Base-by-base conservation (phyloP, 92 coral and sea anemone genomes). In the Metridium senile region DNA sequence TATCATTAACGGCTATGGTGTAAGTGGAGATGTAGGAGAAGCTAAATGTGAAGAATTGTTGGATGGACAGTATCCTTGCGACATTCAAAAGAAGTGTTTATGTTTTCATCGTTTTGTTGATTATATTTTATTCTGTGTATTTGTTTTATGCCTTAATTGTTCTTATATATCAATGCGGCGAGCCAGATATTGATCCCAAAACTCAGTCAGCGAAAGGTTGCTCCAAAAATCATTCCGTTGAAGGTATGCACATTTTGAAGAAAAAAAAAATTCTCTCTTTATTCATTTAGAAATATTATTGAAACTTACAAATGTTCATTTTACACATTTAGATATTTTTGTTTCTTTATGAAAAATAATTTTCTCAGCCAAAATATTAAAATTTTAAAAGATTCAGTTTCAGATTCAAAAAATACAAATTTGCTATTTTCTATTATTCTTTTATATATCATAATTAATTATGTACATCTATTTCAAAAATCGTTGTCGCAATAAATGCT, bases 161-260 rank as follows among this genome's bases (percentile, higher is more conserved):
- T 39, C 62, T 26, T 65, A 91, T 62, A 74, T 91, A 91, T 76
- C 47, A 75, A 77, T 91, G 93, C 77, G 78, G 84, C 25, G 77
- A 84, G 52, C 94, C 93, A 22, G 74, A 85, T 29, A 87, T 94
- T 21, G 97, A 91, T 70, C 81, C 97, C 13, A 45, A 71, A 11
- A 84, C 98, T 18, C 98, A 94, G 76, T 90, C 98, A n/a, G 94
- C 91, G 30, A 80, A 52, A 56, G 97, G 91, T 11, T 94, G 98
- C 77, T 74, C 85, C 13, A 74, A 86, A 72, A 85, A 87, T 6
- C 93, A 94, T 82, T 71, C 93, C 27, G 85, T 87, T 0, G 68
- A 78, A 84, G 92, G 97, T 91, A 77, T 11, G 28, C 11, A 26
- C 1, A 16, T 45, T 45, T n/a, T n/a, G n/a, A n/a, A n/a, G n/a